These are phyloP conservation scores for Leucophenga maculata DNA, from an alignment of 2,888 invertebrate genomes.

Conservation along the genomic window DNA sequence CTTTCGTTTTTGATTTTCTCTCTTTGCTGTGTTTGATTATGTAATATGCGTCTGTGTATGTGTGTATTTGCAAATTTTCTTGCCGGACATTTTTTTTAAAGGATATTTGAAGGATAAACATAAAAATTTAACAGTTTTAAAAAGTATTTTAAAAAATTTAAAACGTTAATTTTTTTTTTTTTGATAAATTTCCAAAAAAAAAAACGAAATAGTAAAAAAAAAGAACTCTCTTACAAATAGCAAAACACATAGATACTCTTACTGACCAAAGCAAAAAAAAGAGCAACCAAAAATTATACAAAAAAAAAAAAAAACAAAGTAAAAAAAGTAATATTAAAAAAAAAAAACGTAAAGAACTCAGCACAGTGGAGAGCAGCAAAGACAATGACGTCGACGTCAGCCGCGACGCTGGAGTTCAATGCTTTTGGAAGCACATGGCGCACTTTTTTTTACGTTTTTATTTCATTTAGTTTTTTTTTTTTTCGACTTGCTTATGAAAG, in stretches of 20 bases:
- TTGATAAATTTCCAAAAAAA: neutral
- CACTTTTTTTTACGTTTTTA: slow-evolving; percentile 28
- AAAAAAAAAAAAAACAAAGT: neutral
- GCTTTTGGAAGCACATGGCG: slow-evolving; percentile 59
- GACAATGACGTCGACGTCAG: too few species aligned
- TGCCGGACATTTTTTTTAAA: neutral
- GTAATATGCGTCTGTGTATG: slow-evolving; percentile 38
- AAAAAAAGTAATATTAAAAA: neutral
- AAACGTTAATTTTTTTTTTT: neutral
- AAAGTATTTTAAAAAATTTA: too few species aligned
- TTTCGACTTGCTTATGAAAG: slow-evolving; percentile 31
- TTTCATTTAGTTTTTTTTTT: slow-evolving; percentile 38
- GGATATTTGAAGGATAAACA: neutral
- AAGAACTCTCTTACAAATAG: neutral
- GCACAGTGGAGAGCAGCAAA: slow-evolving; percentile 8
- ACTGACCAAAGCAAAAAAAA: neutral
- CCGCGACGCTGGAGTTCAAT: slow-evolving; percentile 20
- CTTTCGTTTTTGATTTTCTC: neutral
- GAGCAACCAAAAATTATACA: neutral
- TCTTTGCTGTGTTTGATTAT: slow-evolving; percentile 37
- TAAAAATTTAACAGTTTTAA: too few species aligned
- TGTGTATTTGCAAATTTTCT: slow-evolving; percentile 40
- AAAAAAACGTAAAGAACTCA: slow-evolving; percentile 17
- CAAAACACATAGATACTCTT: too few species aligned
- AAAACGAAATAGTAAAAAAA: neutral